phyloP scores from a whole-genome alignment of 2,113 vertebrate species.

The Pteruthius melanotis region DNA sequence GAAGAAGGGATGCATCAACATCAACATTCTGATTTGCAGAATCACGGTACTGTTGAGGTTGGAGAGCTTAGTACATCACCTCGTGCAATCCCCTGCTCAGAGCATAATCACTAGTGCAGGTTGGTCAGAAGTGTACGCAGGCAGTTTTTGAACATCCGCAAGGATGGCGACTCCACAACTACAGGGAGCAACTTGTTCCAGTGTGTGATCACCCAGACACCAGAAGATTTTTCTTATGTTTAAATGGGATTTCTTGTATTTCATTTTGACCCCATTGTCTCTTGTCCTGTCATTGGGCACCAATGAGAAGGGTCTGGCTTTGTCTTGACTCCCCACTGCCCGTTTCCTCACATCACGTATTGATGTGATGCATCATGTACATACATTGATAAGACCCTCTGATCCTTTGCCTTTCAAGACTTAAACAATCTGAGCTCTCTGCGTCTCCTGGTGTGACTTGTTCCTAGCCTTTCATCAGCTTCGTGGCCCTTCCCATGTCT shows the following conservation, averaged over 20 bases:
- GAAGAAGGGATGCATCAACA: not conserved
- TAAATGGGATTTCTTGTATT: not conserved
- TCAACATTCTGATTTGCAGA: not conserved
- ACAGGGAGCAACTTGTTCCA: not conserved
- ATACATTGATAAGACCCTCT: not conserved
- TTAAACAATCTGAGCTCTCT: not conserved
- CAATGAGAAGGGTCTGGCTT: not conserved
- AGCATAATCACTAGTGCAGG: no score
- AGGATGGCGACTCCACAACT: accelerated
- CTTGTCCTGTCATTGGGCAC: not conserved
- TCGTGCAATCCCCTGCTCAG: not conserved
- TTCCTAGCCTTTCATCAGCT: not conserved
- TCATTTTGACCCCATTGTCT: not conserved
- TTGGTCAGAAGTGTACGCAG: not conserved
- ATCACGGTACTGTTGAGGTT: not conserved
- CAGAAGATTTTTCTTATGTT: not conserved
- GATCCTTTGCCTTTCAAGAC: not conserved
- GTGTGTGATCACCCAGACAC: not conserved
- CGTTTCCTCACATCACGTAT: accelerated
- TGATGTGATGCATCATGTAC: no score
- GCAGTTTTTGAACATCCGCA: not conserved
- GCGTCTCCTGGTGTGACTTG: not conserved
- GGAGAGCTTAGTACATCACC: not conserved
- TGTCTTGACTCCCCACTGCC: not conserved
- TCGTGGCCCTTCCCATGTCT: not conserved